Conservation (phyloP, 2,113 vertebrate genomes). For the Nematolebias whitei region DNA sequence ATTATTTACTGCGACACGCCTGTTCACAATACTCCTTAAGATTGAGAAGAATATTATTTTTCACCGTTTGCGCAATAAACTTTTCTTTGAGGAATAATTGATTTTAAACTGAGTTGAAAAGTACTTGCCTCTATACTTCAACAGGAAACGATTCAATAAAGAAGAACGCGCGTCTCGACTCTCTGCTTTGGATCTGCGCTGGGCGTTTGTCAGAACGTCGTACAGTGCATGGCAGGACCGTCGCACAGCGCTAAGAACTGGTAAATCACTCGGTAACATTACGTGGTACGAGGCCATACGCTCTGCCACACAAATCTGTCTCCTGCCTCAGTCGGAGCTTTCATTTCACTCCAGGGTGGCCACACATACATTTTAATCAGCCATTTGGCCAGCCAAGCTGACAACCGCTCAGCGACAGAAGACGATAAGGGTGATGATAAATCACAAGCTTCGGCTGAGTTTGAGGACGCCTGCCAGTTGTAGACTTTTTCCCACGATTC, state of each 20-base stretch:
- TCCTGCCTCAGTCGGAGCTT: slow-evolving; percentile 61
- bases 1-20: no score
- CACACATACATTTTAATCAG: slow-evolving; percentile 81
- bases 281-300: slow-evolving; percentile 64
- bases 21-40: no score
- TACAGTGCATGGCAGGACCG: slow-evolving; percentile 34
- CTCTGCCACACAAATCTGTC: slow-evolving; percentile 69
- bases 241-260: slow-evolving; percentile 47
- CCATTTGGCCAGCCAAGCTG: slow-evolving; percentile 70
- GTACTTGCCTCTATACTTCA: slow-evolving; percentile 2
- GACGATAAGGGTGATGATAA: slow-evolving; percentile 74
- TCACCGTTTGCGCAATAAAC: no score
- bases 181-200: slow-evolving; percentile 6
- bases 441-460: slow-evolving; percentile 61
- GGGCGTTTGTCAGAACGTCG: slow-evolving; percentile 63
- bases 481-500: slow-evolving; percentile 37
- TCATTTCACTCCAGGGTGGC: slow-evolving; percentile 73
- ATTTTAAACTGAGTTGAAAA: background rate
- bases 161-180: slow-evolving; percentile 14
- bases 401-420: slow-evolving; percentile 69
- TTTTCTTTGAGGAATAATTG: no score
- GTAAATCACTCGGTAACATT: slow-evolving; percentile 76
- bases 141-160: background rate
- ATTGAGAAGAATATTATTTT: no score
- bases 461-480: slow-evolving; percentile 58